Evolutionary conservation across 2,113 vertebrate species (phyloP).

Genomic region (Gnathonemus echidnorhynchus): DNA sequence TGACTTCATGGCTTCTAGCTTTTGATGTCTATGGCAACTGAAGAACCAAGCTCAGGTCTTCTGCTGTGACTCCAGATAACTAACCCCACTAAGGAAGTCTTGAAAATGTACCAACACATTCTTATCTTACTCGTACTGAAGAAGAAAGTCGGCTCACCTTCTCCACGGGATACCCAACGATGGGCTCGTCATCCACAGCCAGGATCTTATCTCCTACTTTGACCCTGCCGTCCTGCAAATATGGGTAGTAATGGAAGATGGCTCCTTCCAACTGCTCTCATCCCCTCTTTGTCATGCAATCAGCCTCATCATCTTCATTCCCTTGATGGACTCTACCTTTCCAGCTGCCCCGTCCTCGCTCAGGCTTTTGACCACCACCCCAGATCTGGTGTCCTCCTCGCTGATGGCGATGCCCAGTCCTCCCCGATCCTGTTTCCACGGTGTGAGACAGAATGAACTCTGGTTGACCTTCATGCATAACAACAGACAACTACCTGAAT

Average conservation of each 20-base stretch:
- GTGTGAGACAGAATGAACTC: not conserved
- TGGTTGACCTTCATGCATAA: not conserved
- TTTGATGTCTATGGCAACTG: not conserved
- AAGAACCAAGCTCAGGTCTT: not conserved
- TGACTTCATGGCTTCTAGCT: not conserved
- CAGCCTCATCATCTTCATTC: not conserved
- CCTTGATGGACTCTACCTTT: slow-evolving; percentile 51
- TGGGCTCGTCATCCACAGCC: slow-evolving; percentile 75
- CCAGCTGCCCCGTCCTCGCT: slow-evolving; percentile 66
- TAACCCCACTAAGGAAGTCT: not conserved
- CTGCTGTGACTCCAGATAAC: not conserved
- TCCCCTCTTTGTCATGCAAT: not conserved
- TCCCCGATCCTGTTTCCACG: slow-evolving; percentile 66
- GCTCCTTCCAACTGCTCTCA: not conserved
- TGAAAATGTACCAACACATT: not conserved
- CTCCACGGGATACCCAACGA: slow-evolving; percentile 69
- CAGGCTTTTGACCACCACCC: slow-evolving; percentile 68
- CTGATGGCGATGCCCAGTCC: slow-evolving; percentile 72
- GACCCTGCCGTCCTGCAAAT: slow-evolving; percentile 69
- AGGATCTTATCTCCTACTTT: slow-evolving; percentile 73
- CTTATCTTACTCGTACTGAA: not conserved
- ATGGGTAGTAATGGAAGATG: not conserved
- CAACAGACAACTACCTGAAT: not conserved
- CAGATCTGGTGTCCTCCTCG: slow-evolving; percentile 67
- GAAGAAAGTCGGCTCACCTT: slow-evolving; percentile 60